These are phyloP conservation scores for Athene noctua DNA, from an alignment of 2,113 vertebrate species.

Conservation along the genomic window DNA sequence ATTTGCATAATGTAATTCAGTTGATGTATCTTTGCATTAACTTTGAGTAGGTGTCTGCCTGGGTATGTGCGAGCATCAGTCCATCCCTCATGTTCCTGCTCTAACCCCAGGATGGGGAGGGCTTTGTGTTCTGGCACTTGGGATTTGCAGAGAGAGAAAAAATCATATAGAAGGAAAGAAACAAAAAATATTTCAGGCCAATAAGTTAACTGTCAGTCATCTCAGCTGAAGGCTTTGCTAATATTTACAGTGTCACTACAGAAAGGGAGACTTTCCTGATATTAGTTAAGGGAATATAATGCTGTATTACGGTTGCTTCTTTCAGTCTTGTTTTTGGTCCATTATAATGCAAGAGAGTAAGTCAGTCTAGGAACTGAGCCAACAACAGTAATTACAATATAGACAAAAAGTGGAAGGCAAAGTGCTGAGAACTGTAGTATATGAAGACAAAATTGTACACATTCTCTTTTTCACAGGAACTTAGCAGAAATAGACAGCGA, in stretches of 20 bases:
- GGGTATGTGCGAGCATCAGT: background rate
- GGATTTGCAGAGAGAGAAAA: background rate
- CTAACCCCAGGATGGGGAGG: fast-evolving
- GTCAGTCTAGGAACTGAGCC: background rate
- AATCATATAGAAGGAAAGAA: background rate
- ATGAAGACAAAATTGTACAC: background rate
- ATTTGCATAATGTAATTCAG: background rate
- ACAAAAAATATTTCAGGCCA: background rate
- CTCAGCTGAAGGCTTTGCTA: background rate
- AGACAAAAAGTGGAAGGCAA: background rate
- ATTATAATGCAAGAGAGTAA: background rate
- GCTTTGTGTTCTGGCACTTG: background rate
- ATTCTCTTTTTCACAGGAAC: background rate
- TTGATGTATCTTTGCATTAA: background rate
- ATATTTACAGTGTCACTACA: background rate
- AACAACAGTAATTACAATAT: background rate
- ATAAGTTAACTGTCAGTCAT: background rate
- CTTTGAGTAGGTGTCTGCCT: fast-evolving
- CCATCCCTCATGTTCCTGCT: background rate
- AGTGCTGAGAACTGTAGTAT: background rate
- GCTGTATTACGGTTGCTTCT: background rate
- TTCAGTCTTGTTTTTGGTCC: background rate
- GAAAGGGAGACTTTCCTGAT: background rate
- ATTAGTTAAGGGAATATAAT: background rate
- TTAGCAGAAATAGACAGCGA: background rate